Base-by-base conservation (phyloP, 2,888 invertebrate species). In the Microctonus aethiopoides region DNA sequence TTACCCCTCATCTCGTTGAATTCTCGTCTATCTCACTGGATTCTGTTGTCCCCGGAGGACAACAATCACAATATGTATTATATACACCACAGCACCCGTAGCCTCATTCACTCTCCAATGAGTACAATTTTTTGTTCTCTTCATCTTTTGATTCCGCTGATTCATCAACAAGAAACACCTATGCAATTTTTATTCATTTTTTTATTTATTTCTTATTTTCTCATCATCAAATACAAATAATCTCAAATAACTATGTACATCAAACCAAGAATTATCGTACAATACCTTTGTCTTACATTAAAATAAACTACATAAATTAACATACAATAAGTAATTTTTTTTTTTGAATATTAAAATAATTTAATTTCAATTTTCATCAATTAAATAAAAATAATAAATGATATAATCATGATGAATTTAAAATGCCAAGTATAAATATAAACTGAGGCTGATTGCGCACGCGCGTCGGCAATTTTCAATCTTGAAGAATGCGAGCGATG, bases 101-200 rank as follows among this genome's bases (percentile, higher is more conserved):
- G n/a, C 26, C n/a, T 56, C 24, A 56, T 16, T 26, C 56, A 56
- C 26, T 29, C 26, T n/a, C 26, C 26, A 56, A 56, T 46, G 7
- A 46, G 20, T 16, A 46, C 16, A 5, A 2, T 5, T n/a, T n/a
- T 16, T 20, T 16, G 46, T 16, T 46, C 11, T 26, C 3, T 10
- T 13, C 22, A 2, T 26, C 22, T 22, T 56, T n/a, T 11, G 10
- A 7, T 56, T 11, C 11, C 11, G 26, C 56, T 56, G 56, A 24
- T 26, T 26, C 56, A 56, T 56, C 56, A 56, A 56, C 56, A 56
- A 56, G 54, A n/a, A n/a, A n/a, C n/a, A n/a, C n/a, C 26, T 26
- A 29, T n/a, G 9, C 10, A 13, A 29, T 56, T 56, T 22, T 46
- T 46, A 6, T 26, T 22, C 10, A 26, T 56, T 26, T 29, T 26